Percentiles rank a stretch among this genome's conserved stretches.
Evolutionary conservation across 2,888 invertebrate species (phyloP).

Genomic region (Diadromus collaris): DNA sequence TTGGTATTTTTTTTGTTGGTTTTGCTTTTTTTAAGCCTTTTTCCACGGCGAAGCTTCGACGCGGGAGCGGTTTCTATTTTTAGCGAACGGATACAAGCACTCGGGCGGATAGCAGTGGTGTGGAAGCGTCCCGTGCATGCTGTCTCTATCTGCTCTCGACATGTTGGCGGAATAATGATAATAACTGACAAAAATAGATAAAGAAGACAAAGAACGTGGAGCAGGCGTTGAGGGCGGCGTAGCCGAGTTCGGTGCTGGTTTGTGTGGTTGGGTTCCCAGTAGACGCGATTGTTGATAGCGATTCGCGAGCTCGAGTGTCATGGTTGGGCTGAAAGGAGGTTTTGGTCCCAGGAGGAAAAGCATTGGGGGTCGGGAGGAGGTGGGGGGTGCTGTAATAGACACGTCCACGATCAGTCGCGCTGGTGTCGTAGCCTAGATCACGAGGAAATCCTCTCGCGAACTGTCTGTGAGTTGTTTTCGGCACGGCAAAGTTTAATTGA

Average conservation of each 20-base stretch:
- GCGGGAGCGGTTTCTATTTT: constrained; percentile 9
- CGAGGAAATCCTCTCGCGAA: constrained; percentile 10
- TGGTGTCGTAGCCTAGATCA: constrained; percentile 8
- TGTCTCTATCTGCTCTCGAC: neutral
- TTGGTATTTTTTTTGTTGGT: too few relatives aligned
- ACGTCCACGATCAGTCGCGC: neutral
- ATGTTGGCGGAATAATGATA: neutral
- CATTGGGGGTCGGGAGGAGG: too few relatives aligned
- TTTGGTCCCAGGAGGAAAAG: too few relatives aligned
- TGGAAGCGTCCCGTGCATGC: neutral
- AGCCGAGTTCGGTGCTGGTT: neutral
- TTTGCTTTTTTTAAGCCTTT: neutral
- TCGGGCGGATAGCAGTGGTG: neutral
- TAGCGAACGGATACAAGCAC: neutral
- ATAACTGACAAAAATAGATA: neutral
- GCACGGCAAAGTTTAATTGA: constrained; percentile 53
- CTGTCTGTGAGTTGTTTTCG: constrained; percentile 4
- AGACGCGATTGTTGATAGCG: neutral
- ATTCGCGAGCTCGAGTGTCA: neutral
- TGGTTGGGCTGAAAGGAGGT: too few relatives aligned
- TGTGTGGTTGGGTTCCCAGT: neutral
- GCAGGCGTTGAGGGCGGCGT: neutral
- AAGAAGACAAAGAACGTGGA: neutral
- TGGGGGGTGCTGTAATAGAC: too few relatives aligned
- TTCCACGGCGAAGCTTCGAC: neutral